Evolutionary conservation across 2,888 invertebrate species (phyloP).

Genomic region (Trichogramma evanescens): DNA sequence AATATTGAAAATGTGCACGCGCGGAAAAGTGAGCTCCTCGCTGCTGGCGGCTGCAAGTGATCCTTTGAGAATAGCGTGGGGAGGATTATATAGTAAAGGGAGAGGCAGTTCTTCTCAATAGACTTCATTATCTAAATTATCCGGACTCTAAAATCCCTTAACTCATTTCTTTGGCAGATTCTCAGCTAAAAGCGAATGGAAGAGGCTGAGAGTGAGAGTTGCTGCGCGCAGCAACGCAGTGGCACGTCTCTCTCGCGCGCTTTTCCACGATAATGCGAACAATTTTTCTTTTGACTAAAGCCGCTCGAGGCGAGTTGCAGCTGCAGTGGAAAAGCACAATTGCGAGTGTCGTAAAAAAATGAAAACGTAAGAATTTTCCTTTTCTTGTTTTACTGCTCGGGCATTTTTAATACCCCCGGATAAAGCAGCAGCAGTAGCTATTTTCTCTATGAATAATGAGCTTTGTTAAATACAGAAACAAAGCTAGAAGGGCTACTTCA

Average conservation of each 20-base stretch:
- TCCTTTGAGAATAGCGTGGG: conserved; percentile 3
- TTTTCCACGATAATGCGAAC: conserved; percentile 13
- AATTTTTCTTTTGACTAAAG: conserved; percentile 14
- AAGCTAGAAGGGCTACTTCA: background rate
- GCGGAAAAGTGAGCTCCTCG: background rate
- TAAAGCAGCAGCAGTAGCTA: conserved; percentile 11
- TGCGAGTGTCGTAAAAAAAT: conserved; percentile 2
- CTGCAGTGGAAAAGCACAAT: background rate
- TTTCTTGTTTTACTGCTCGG: conserved; percentile 10
- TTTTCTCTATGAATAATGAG: conserved; percentile 17
- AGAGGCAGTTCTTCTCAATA: conserved; percentile 3
- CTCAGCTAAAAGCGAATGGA: background rate
- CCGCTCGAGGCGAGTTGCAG: background rate
- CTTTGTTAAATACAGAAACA: background rate
- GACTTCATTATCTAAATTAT: conserved; percentile 16
- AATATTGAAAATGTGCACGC: background rate
- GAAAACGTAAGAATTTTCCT: conserved; percentile 10
- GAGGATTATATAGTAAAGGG: background rate
- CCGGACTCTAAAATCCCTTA: conserved; percentile 15
- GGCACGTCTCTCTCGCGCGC: background rate
- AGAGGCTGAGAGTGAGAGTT: background rate
- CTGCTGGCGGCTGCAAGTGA: background rate
- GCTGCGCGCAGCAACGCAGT: background rate
- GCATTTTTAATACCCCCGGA: conserved; percentile 17
- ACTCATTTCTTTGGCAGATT: conserved; percentile 19